Conservation (phyloP, 2,797 vertebrate species). For the Chanos chanos region DNA sequence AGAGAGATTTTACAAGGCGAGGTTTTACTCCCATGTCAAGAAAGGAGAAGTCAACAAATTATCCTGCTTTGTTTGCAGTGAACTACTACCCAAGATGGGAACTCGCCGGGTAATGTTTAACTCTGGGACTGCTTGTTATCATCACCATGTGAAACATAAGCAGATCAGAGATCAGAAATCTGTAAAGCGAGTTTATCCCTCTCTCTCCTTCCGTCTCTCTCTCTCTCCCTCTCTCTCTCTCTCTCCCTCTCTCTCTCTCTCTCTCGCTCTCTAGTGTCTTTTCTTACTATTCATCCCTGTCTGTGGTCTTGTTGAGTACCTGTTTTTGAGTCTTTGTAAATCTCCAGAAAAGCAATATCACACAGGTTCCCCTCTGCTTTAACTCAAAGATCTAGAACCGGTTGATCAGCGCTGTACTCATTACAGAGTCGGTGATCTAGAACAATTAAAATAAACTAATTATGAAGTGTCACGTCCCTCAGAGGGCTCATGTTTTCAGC, state of each 20-base stretch:
- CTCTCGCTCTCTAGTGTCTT: conserved; percentile 1
- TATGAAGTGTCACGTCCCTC: neutral
- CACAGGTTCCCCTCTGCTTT: too few species aligned
- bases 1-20: conserved; percentile 34
- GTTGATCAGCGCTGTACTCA: too few species aligned
- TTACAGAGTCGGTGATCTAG: too few species aligned
- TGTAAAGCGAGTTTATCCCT: too few species aligned
- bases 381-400: too few species aligned
- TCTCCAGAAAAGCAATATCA: too few species aligned
- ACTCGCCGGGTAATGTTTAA: conserved; percentile 36
- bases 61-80: conserved; percentile 24
- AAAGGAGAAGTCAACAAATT: conserved; percentile 38
- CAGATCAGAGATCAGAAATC: too few species aligned
- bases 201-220: too few species aligned
- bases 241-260: too few species aligned
- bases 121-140: conserved; percentile 31
- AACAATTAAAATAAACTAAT: neutral
- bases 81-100: conserved; percentile 34
- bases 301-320: neutral
- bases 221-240: too few species aligned
- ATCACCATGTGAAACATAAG: conserved; percentile 24
- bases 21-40: conserved; percentile 32
- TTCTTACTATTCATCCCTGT: neutral
- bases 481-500: too few species aligned
- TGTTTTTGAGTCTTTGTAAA: too few species aligned